Evolutionary conservation across 2,888 invertebrate species (phyloP).

Genomic region (Folsomia manolachei): DNA sequence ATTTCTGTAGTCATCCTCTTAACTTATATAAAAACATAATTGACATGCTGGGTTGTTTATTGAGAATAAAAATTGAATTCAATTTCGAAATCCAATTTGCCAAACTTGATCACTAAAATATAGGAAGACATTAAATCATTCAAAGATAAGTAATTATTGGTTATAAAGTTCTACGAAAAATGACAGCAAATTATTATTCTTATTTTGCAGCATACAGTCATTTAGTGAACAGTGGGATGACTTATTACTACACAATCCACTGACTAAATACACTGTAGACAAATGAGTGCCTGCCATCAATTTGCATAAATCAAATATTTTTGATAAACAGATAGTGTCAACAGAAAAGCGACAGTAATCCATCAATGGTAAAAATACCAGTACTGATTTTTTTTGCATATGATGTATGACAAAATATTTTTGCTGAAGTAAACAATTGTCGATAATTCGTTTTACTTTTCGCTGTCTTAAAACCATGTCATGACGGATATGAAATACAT

Average conservation of each 20-base stretch:
- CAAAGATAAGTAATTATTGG: background rate
- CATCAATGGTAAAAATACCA: too few species aligned
- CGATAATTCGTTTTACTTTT: too few species aligned
- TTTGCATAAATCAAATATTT: background rate
- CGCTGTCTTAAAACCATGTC: too few species aligned
- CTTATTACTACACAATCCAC: background rate
- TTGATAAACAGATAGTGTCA: background rate
- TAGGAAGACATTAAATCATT: background rate
- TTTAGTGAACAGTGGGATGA: background rate
- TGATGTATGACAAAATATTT: too few species aligned
- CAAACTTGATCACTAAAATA: background rate
- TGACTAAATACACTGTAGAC: background rate
- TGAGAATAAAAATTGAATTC: background rate
- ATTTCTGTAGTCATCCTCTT: background rate
- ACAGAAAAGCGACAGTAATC: background rate
- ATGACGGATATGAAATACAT: too few species aligned
- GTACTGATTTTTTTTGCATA: too few species aligned
- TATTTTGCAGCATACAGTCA: background rate
- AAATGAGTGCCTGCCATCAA: background rate
- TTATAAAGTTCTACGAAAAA: background rate
- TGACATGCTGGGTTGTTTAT: background rate
- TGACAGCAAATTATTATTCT: background rate
- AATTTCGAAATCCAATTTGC: slow-evolving; percentile 6
- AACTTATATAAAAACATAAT: background rate
- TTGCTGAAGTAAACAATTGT: too few species aligned